A percentile compares a stretch with the other conserved stretches of the same genome.
Conservation (phyloP, 2,113 vertebrate genomes). For the Prionailurus viverrinus region DNA sequence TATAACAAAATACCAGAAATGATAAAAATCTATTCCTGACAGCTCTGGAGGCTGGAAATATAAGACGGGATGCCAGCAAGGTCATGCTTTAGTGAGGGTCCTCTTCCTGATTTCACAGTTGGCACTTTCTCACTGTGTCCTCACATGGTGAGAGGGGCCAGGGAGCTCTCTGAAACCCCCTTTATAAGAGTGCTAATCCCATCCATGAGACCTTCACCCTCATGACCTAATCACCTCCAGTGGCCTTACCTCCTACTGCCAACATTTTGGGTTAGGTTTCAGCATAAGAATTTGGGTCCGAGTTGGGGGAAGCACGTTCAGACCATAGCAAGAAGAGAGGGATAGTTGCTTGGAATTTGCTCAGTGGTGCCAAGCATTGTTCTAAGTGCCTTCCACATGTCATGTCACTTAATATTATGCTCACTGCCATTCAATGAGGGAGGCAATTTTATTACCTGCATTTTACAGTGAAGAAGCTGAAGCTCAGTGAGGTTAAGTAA, state of each 20-base stretch:
- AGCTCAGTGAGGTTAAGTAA: background rate
- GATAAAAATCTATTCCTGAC: background rate
- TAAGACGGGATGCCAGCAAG: too few relatives aligned
- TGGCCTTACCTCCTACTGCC: background rate
- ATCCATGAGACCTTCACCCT: background rate
- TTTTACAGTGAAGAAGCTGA: background rate
- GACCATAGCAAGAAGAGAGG: background rate
- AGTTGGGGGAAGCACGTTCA: background rate
- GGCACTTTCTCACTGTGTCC: background rate
- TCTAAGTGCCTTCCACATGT: background rate
- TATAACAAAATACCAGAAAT: background rate
- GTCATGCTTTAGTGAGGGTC: background rate
- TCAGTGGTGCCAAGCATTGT: background rate
- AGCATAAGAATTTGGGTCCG: background rate
- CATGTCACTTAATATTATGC: background rate
- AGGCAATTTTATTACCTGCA: too few relatives aligned
- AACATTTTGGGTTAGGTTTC: background rate
- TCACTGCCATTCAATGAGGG: background rate
- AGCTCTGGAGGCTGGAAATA: background rate
- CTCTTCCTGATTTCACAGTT: background rate
- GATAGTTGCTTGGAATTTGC: background rate
- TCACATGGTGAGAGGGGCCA: background rate
- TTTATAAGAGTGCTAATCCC: background rate
- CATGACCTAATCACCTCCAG: background rate
- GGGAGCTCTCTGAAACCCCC: background rate